Evolutionary conservation across 2,113 vertebrate species (phyloP).

Genomic region (Mus musculus): DNA sequence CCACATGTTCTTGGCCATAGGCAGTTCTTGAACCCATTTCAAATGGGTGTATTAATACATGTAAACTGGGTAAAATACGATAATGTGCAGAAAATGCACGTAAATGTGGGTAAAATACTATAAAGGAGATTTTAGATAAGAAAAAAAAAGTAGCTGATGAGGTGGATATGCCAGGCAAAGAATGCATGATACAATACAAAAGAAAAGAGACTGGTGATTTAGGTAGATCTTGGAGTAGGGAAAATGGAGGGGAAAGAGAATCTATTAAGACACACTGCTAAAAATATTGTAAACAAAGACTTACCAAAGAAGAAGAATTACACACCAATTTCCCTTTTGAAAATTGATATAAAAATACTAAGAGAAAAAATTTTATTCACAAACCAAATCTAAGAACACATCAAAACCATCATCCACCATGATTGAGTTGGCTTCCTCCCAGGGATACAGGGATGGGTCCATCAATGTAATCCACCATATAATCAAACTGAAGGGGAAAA

Average conservation of each 20-base stretch:
- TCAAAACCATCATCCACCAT: too few relatives aligned
- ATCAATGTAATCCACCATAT: too few relatives aligned
- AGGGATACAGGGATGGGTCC: too few relatives aligned
- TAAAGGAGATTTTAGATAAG: background rate
- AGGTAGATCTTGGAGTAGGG: background rate
- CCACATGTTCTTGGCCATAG: background rate
- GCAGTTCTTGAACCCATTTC: background rate
- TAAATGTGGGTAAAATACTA: background rate
- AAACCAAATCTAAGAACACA: too few relatives aligned
- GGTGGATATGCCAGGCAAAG: background rate
- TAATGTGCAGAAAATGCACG: background rate
- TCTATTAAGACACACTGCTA: background rate
- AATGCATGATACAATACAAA: background rate
- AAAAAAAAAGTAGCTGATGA: background rate
- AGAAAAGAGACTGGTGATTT: background rate
- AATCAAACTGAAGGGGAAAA: too few relatives aligned
- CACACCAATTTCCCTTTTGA: too few relatives aligned
- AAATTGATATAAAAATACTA: too few relatives aligned
- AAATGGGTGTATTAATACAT: background rate
- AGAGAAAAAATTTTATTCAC: too few relatives aligned
- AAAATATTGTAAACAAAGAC: too few relatives aligned
- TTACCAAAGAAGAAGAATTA: too few relatives aligned
- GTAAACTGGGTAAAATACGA: background rate
- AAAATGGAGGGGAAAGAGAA: background rate
- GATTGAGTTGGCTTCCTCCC: too few relatives aligned